Percentiles rank a stretch among this genome's conserved stretches.
Evolutionary conservation across 2,797 vertebrate species (phyloP).

Genomic region (Lepus townsendii): DNA sequence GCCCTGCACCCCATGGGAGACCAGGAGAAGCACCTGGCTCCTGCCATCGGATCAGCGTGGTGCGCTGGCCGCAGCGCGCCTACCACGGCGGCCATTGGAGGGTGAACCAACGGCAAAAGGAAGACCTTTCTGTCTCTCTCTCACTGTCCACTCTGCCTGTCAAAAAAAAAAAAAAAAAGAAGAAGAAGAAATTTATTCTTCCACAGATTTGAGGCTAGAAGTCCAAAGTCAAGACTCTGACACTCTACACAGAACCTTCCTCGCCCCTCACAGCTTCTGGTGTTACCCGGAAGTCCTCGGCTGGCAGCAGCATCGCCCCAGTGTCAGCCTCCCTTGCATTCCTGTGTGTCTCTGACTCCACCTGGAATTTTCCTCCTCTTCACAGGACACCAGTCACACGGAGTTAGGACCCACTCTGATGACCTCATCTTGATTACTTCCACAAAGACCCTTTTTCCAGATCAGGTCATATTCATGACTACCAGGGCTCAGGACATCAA

Average conservation of each 20-base stretch:
- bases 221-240: constrained; percentile 6
- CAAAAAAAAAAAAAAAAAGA: neutral
- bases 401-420: neutral
- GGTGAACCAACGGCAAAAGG: no score
- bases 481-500: neutral
- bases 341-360: constrained; percentile 5
- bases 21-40: no score
- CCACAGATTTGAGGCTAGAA: neutral
- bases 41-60: no score
- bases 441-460: constrained; percentile 49
- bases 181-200: constrained; percentile 10
- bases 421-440: constrained; percentile 14
- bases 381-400: neutral
- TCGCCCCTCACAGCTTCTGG: neutral
- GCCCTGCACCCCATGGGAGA: no score
- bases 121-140: no score
- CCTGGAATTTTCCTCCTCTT: constrained; percentile 18
- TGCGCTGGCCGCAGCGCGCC: no score
- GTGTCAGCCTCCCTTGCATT: neutral
- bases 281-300: neutral
- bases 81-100: no score
- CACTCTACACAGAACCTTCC: neutral
- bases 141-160: no score
- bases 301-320: neutral
- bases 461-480: constrained; percentile 28